Conservation (phyloP, 2,888 invertebrate species). For the Cataglyphis livida region DNA sequence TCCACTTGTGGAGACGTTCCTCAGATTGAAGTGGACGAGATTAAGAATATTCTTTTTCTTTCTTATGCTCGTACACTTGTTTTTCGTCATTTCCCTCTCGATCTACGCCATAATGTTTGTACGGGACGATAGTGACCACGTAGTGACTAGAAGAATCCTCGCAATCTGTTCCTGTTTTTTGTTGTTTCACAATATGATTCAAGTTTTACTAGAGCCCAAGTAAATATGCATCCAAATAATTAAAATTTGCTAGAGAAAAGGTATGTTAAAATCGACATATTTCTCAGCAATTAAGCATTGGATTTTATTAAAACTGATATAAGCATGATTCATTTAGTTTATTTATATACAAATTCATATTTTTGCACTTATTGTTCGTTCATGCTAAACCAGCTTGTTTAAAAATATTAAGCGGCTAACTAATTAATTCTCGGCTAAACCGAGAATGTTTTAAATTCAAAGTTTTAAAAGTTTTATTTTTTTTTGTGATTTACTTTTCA, state of each 20-base stretch:
- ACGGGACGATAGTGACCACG: conserved; percentile 58
- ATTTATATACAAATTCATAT: background rate
- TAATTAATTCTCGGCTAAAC: too few species aligned
- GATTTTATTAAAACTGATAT: background rate
- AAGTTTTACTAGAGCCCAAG: conserved; percentile 81
- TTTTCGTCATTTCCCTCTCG: conserved; percentile 85
- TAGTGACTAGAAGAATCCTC: conserved; percentile 77
- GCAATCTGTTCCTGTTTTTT: conserved; percentile 72
- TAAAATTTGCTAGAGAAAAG: background rate
- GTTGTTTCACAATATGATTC: conserved; percentile 70
- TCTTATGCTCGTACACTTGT: conserved; percentile 83
- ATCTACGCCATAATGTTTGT: conserved; percentile 77
- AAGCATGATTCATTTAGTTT: background rate
- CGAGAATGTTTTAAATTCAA: too few species aligned
- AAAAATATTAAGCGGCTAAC: too few species aligned
- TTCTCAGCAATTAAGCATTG: background rate
- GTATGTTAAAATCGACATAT: background rate
- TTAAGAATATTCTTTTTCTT: conserved; percentile 86
- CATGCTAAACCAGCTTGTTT: too few species aligned
- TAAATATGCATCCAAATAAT: conserved; percentile 38
- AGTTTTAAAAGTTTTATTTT: background rate
- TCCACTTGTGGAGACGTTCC: conserved; percentile 86
- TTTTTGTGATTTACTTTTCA: background rate
- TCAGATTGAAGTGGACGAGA: conserved; percentile 86
- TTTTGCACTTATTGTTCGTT: too few species aligned